These are phyloP conservation scores for Buphagus erythrorhynchus DNA, from an alignment of 2,797 vertebrate genomes.

Conservation along the genomic window DNA sequence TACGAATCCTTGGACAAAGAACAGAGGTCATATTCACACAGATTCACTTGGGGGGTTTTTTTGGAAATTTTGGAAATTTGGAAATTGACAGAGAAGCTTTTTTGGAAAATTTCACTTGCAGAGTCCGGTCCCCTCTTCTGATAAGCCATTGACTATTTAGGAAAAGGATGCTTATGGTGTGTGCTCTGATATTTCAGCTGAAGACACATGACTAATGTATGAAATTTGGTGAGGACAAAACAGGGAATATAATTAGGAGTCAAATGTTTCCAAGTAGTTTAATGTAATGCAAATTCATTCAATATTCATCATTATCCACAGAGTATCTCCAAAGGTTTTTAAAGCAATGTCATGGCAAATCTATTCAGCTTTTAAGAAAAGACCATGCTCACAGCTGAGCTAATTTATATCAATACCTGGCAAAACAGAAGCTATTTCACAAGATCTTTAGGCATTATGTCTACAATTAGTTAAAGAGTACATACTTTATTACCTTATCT, in stretches of 20 bases:
- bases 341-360: not conserved
- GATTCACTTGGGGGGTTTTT: not conserved
- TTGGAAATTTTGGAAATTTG: not conserved
- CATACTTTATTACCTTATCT: constrained; percentile 29
- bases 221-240: not conserved
- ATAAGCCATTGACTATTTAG: not conserved
- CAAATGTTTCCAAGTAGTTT: not conserved
- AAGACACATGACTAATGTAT: not conserved
- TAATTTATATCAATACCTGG: constrained; percentile 44
- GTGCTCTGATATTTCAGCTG: constrained; percentile 9
- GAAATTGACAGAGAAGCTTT: too few species aligned
- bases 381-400: not conserved
- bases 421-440: constrained; percentile 27
- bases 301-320: constrained; percentile 31
- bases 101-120: not conserved
- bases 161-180: not conserved
- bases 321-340: constrained; percentile 19
- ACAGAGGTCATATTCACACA: not conserved
- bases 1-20: not conserved
- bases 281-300: constrained; percentile 44
- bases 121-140: not conserved
- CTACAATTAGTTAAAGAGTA: constrained; percentile 44
- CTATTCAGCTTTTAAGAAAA: constrained; percentile 17
- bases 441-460: not conserved
- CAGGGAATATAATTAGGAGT: not conserved